Evolutionary conservation across 2,113 vertebrate species (phyloP).

Genomic region (Nestor notabilis): DNA sequence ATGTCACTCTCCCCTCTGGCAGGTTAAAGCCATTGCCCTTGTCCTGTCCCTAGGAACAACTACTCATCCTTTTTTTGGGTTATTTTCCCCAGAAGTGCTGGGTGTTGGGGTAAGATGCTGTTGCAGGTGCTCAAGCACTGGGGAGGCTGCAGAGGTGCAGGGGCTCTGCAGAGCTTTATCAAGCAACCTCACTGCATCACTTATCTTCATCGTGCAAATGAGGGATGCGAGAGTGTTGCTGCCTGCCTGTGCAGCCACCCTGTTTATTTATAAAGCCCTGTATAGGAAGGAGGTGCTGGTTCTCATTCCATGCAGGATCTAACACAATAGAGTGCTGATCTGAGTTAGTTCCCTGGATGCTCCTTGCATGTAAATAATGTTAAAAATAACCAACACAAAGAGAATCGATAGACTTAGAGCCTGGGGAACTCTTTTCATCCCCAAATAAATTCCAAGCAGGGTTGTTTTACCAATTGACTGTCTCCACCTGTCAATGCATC

Average conservation of each 20-base stretch:
- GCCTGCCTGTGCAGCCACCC: too few species aligned
- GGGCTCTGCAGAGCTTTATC: background rate
- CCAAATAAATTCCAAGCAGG: conserved; percentile 5
- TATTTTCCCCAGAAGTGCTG: background rate
- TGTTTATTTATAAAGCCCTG: background rate
- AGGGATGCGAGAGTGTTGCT: background rate
- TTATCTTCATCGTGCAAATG: background rate
- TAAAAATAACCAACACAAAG: background rate
- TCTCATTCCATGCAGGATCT: background rate
- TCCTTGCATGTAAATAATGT: background rate
- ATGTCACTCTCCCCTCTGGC: background rate
- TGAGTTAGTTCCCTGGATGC: background rate
- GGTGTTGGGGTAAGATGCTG: rapidly evolving
- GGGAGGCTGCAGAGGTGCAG: rapidly evolving
- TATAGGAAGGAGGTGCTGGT: background rate
- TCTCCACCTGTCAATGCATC: background rate
- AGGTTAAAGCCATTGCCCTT: background rate
- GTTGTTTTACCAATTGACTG: background rate
- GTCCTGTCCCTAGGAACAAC: background rate
- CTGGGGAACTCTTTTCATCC: conserved; percentile 19
- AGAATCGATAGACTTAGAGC: background rate
- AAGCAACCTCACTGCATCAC: rapidly evolving
- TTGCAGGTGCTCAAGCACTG: background rate
- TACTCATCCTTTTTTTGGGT: background rate
- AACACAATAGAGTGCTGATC: background rate